A percentile compares a stretch with the other conserved stretches of the same genome.
Evolutionary conservation across 2,113 vertebrate species (phyloP).

Genomic region (Nothocercus julius): DNA sequence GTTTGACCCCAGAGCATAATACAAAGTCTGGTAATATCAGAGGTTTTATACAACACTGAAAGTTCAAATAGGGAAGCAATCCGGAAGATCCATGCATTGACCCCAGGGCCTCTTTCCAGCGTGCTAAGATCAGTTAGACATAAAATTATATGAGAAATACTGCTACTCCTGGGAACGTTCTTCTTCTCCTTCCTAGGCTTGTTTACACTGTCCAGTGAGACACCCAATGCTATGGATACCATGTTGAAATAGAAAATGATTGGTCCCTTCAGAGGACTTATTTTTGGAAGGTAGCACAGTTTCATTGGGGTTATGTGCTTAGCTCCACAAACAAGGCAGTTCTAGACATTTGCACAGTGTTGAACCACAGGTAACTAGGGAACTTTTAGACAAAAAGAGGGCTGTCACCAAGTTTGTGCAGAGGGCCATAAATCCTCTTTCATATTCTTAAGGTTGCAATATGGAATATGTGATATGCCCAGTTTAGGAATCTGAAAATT

Average conservation of each 20-base stretch:
- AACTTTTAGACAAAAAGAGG: background rate
- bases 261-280: background rate
- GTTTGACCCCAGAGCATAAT: background rate
- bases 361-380: background rate
- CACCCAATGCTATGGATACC: background rate
- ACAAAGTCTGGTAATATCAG: background rate
- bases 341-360: background rate
- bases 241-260: background rate
- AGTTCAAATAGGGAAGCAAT: background rate
- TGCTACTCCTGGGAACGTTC: background rate
- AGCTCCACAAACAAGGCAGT: background rate
- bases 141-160: background rate
- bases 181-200: background rate
- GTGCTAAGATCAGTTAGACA: background rate
- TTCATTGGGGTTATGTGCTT: background rate
- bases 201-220: background rate
- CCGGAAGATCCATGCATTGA: background rate
- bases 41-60: background rate
- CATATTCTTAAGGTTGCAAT: background rate
- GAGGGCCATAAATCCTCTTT: background rate
- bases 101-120: background rate
- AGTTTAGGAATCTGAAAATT: background rate
- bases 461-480: background rate
- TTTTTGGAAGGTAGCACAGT: background rate
- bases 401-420: background rate